Evolutionary conservation across 2,888 invertebrate genomes (phyloP).

Genomic region (Salpingus planirostris): DNA sequence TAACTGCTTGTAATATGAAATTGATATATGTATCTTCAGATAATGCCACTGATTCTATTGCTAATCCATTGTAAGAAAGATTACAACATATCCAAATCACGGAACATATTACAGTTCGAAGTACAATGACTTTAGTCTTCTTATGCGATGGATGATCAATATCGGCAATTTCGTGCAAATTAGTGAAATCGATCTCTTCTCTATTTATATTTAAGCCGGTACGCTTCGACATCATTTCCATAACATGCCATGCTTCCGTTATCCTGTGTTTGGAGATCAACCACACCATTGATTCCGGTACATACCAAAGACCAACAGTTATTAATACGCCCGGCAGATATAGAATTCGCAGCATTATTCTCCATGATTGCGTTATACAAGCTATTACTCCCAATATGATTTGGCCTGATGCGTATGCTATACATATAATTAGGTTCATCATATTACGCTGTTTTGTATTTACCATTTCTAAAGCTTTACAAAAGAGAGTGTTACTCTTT

Average conservation of each 20-base stretch:
- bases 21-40: constrained; percentile 66
- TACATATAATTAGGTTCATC: constrained; percentile 55
- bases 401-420: constrained; percentile 59
- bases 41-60: constrained; percentile 63
- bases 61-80: constrained; percentile 68
- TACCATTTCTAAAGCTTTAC: constrained; percentile 64
- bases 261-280: constrained; percentile 51
- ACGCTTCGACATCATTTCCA: constrained; percentile 51
- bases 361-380: constrained; percentile 56
- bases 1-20: constrained; percentile 54
- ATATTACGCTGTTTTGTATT: constrained; percentile 60
- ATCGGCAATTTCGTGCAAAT: constrained; percentile 20
- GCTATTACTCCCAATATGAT: constrained; percentile 55
- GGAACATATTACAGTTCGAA: constrained; percentile 51
- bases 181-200: too few species aligned
- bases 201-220: constrained; percentile 51
- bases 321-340: constrained; percentile 61
- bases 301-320: constrained; percentile 53
- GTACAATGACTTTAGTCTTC: constrained; percentile 44
- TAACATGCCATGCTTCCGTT: constrained; percentile 47
- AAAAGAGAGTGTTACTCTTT: too few species aligned
- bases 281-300: constrained; percentile 68
- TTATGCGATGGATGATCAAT: neutral
- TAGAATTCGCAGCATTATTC: constrained; percentile 48
- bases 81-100: constrained; percentile 68